Evolutionary conservation across 2,113 vertebrate species (phyloP).

Genomic region (Heterocephalus glaber): DNA sequence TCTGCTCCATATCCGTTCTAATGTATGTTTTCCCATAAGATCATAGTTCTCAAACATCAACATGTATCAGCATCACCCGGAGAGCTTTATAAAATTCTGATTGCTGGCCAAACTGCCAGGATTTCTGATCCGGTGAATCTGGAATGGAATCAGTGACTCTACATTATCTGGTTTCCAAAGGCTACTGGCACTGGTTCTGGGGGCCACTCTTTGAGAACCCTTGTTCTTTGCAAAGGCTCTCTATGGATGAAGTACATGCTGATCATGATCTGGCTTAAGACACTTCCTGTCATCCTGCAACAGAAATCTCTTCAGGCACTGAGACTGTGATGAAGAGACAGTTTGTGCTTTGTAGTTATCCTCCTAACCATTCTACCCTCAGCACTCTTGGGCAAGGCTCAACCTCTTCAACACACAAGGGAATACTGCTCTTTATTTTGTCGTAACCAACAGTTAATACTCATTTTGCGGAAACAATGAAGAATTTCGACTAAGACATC

Average conservation of each 20-base stretch:
- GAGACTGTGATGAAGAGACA: neutral
- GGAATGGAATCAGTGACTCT: fast-evolving
- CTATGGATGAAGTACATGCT: neutral
- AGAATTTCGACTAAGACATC: neutral
- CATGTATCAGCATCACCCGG: neutral
- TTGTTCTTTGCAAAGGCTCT: fast-evolving
- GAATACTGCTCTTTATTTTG: fast-evolving
- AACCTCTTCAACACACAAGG: neutral
- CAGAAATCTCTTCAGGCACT: neutral
- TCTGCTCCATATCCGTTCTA: neutral
- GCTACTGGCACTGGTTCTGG: no score
- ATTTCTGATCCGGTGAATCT: neutral
- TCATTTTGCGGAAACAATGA: neutral
- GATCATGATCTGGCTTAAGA: neutral
- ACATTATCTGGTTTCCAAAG: neutral
- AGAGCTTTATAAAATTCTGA: neutral
- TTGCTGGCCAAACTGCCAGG: neutral
- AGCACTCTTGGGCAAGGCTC: neutral
- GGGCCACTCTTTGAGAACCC: neutral
- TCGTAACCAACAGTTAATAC: neutral
- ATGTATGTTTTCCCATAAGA: neutral
- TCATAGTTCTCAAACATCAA: neutral
- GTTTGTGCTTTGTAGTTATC: neutral
- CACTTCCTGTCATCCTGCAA: neutral
- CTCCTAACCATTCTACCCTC: neutral